These are phyloP conservation scores for Dryocosmus kuriphilus DNA, from an alignment of 2,888 invertebrate genomes.

Conservation along the genomic window DNA sequence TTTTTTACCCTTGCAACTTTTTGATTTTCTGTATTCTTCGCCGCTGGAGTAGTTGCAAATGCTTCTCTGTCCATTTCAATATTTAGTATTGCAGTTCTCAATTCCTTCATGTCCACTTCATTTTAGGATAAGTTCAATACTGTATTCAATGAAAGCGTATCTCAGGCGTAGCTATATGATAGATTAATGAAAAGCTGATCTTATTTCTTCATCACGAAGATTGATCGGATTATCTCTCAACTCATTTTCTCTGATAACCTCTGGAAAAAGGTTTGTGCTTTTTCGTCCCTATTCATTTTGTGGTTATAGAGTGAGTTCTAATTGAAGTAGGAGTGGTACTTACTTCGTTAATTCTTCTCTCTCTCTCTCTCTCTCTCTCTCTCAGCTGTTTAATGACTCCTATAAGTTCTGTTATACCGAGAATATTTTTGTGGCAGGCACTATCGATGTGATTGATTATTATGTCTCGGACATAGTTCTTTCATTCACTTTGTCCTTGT, in stretches of 20 bases:
- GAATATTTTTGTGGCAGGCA: slow-evolving; percentile 49
- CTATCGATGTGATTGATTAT: slow-evolving; percentile 50
- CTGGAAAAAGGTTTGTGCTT: slow-evolving; percentile 46
- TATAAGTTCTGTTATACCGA: slow-evolving; percentile 51
- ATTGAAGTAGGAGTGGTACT: slow-evolving; percentile 51
- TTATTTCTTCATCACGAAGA: too few species aligned
- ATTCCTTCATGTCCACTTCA: too few species aligned
- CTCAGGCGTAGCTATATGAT: too few species aligned
- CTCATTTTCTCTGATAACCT: too few species aligned
- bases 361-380: slow-evolving; percentile 46
- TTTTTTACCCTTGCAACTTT: slow-evolving; percentile 33
- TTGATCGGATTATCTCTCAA: too few species aligned
- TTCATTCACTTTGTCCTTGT: too few species aligned
- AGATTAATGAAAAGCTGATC: too few species aligned
- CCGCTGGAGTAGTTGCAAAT: background rate
- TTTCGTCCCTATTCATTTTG: slow-evolving; percentile 43
- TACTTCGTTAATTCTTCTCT: slow-evolving; percentile 47
- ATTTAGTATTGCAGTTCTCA: too few species aligned
- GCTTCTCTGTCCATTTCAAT: slow-evolving; percentile 28
- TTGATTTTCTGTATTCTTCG: slow-evolving; percentile 25
- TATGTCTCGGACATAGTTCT: slow-evolving; percentile 54
- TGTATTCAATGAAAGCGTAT: too few species aligned
- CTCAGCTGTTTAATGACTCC: slow-evolving; percentile 44
- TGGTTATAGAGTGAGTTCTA: slow-evolving; percentile 46
- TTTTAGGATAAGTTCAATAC: too few species aligned